Percentiles rank a stretch among this genome's conserved stretches.
Evolutionary conservation across 2,888 invertebrate genomes (phyloP).

Genomic region (Rhabditophanes sp.): DNA sequence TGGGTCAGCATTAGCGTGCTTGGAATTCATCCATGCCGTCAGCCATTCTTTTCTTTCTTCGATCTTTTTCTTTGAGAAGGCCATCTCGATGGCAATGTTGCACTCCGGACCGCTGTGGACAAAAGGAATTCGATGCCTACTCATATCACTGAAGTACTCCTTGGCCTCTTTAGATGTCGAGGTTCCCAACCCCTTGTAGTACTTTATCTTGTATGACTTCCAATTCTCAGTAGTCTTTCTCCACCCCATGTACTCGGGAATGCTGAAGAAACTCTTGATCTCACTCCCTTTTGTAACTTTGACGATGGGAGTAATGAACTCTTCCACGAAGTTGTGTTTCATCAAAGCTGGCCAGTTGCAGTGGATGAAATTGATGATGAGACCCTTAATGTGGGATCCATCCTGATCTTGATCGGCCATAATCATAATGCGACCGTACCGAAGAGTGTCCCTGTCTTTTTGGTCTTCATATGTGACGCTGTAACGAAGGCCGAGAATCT

Average conservation of each 20-base stretch:
- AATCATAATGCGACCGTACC: slow-evolving; percentile 92
- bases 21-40: slow-evolving; percentile 74
- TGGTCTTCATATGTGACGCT: slow-evolving; percentile 72
- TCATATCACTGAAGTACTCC: slow-evolving; percentile 92
- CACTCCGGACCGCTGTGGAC: slow-evolving; percentile 70
- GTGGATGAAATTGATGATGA: slow-evolving; percentile 94
- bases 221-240: slow-evolving; percentile 71
- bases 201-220: slow-evolving; percentile 81
- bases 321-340: slow-evolving; percentile 68
- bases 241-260: slow-evolving; percentile 98
- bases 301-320: slow-evolving; percentile 96
- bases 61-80: slow-evolving; percentile 78
- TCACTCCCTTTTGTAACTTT: slow-evolving; percentile 68
- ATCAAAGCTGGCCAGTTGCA: slow-evolving; percentile 91
- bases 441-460: slow-evolving; percentile 72
- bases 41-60: slow-evolving; percentile 95
- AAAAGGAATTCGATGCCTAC: slow-evolving; percentile 52
- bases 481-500: slow-evolving; percentile 86
- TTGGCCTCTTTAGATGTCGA: slow-evolving; percentile 94
- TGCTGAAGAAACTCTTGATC: slow-evolving; percentile 72
- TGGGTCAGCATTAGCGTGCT: slow-evolving; percentile 22
- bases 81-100: slow-evolving; percentile 80
- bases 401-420: slow-evolving; percentile 99
- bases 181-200: slow-evolving; percentile 99
- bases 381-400: slow-evolving; percentile 94